Percentiles rank a stretch among this genome's conserved stretches.
These are phyloP conservation scores for Hemibagrus guttatus DNA, from an alignment of 2,797 vertebrate genomes.

Conservation along the genomic window DNA sequence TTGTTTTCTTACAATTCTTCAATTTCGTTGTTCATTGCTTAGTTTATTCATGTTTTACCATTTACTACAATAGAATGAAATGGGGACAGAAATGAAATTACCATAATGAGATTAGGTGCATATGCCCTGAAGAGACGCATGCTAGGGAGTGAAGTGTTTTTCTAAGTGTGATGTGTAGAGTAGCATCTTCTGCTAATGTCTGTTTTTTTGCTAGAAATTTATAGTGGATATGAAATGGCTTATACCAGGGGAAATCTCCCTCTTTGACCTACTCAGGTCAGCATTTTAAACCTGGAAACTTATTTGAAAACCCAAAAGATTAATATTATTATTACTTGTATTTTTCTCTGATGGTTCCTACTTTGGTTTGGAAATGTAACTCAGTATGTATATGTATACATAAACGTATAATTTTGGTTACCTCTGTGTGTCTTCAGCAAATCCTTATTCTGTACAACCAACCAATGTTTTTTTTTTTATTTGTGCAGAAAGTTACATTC, in stretches of 20 bases:
- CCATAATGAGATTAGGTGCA: slow-evolving; percentile 23
- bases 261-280: slow-evolving; percentile 30
- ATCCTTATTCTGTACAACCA: slow-evolving; percentile 16
- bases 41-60: slow-evolving; percentile 39
- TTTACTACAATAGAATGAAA: slow-evolving; percentile 42
- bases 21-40: slow-evolving; percentile 35
- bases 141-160: slow-evolving; percentile 44
- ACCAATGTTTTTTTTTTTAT: background rate
- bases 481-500: background rate
- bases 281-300: slow-evolving; percentile 48
- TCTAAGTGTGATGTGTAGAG: slow-evolving; percentile 47
- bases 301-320: slow-evolving; percentile 37
- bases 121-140: slow-evolving; percentile 34
- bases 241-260: slow-evolving; percentile 20
- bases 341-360: slow-evolving; percentile 36
- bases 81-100: slow-evolving; percentile 27
- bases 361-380: slow-evolving; percentile 58
- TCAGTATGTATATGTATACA: slow-evolving; percentile 59
- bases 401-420: slow-evolving; percentile 64
- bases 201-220: slow-evolving; percentile 40
- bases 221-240: slow-evolving; percentile 30
- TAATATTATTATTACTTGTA: slow-evolving; percentile 46
- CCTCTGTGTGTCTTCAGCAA: slow-evolving; percentile 20
- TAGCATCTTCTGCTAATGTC: slow-evolving; percentile 34
- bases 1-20: slow-evolving; percentile 33